Conservation (phyloP, 1,140 invertebrate species). For the Drosophila saltans region DNA sequence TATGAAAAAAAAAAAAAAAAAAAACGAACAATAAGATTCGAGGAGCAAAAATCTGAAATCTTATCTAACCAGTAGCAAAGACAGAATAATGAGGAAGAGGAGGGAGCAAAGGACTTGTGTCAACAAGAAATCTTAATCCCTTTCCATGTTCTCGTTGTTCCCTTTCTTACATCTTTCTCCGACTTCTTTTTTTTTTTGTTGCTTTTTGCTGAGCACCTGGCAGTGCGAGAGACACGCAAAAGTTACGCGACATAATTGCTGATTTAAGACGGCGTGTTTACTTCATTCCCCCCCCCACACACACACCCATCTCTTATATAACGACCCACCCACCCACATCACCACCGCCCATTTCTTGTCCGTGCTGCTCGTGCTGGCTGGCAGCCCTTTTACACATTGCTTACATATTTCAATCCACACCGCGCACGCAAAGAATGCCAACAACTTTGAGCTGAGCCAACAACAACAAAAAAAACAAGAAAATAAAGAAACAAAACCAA, state of each 20-base stretch:
- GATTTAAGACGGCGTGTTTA: conserved; percentile 49
- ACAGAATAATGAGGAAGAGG: not conserved
- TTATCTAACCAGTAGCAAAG: conserved; percentile 39
- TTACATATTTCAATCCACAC: conserved; percentile 54
- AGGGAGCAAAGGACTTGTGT: not conserved
- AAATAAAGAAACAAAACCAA: not conserved
- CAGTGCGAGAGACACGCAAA: conserved; percentile 23
- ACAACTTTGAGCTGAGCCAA: conserved; percentile 51
- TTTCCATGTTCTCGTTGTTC: conserved; percentile 18
- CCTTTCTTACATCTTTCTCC: conserved; percentile 30
- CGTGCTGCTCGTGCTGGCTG: conserved; percentile 20
- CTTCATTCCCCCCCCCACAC: not conserved
- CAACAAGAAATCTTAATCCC: conserved; percentile 50
- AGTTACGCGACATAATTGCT: conserved; percentile 63
- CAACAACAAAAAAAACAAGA: conserved; percentile 19
- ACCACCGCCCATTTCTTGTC: not conserved
- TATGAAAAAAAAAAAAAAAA: conserved; percentile 42
- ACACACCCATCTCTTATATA: not conserved
- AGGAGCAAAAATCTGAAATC: conserved; percentile 31
- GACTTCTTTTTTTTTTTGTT: not conserved
- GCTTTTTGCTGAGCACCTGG: conserved; percentile 20
- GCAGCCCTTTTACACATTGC: conserved; percentile 46
- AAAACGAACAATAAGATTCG: conserved; percentile 16
- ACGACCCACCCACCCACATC: not conserved
- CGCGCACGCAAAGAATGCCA: conserved; percentile 54